Percentiles rank a stretch among this genome's conserved stretches.
Conservation (phyloP, 2,113 vertebrate genomes). For the Oreocharis arfaki region DNA sequence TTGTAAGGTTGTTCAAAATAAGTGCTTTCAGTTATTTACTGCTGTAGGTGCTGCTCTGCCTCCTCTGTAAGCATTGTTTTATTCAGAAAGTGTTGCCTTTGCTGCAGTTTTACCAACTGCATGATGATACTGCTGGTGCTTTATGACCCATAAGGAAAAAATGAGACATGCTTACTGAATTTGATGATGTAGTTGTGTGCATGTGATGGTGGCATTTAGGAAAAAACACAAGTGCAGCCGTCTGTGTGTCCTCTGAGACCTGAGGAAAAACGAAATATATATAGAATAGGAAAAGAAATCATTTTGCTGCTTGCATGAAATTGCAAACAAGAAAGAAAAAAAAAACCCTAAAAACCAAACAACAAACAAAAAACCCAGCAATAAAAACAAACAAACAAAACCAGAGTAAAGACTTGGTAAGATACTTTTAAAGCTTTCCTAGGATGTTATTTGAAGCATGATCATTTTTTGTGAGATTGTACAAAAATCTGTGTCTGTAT, state of each 20-base stretch:
- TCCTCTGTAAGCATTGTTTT: not conserved
- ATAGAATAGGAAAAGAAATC: not conserved
- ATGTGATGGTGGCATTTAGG: not conserved
- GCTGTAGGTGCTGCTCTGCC: not conserved
- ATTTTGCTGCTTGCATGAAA: not conserved
- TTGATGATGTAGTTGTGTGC: not conserved
- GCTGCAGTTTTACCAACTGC: not conserved
- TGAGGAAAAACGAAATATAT: not conserved
- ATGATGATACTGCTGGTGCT: not conserved
- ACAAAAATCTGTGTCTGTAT: not conserved
- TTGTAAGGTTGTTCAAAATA: not conserved
- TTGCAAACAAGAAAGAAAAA: not conserved
- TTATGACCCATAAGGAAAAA: not conserved
- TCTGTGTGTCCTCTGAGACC: not conserved
- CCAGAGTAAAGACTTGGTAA: not conserved
- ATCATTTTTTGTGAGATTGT: not conserved
- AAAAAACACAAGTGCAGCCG: not conserved
- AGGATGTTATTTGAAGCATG: not conserved
- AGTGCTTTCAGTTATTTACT: not conserved
- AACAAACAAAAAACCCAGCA: not conserved
- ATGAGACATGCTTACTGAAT: not conserved
- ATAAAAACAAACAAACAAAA: not conserved
- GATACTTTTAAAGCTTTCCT: not conserved
- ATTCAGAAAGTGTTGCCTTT: not conserved
- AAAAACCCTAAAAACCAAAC: not conserved